These are phyloP conservation scores for Mormyrus hasselquistii DNA, from an alignment of 2,797 vertebrate genomes.

Conservation along the genomic window DNA sequence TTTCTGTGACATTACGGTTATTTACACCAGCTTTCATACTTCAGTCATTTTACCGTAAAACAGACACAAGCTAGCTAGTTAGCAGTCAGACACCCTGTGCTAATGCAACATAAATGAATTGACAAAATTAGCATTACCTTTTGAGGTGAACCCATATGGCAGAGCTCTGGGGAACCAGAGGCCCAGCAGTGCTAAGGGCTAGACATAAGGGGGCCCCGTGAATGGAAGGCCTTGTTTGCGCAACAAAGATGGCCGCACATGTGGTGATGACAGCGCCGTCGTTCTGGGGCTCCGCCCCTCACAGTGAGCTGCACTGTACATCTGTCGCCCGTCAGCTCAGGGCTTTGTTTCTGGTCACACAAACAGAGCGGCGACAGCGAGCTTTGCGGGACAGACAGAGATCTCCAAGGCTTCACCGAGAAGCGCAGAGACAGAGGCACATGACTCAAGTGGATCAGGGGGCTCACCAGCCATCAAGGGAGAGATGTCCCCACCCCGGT, in stretches of 20 bases:
- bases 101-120: not conserved
- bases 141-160: not conserved
- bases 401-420: not conserved
- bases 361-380: not conserved
- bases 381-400: not conserved
- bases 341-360: not conserved
- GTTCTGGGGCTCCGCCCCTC: constrained; percentile 4
- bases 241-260: constrained; percentile 52
- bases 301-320: constrained; percentile 55
- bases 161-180: not conserved
- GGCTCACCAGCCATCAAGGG: not conserved
- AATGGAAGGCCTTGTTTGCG: constrained; percentile 42
- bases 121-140: not conserved
- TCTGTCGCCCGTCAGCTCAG: constrained; percentile 47
- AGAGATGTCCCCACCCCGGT: constrained; percentile 12
- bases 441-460: constrained; percentile 18
- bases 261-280: constrained; percentile 46
- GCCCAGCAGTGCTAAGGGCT: constrained; percentile 18
- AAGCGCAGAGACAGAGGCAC: not conserved
- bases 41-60: not conserved
- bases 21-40: not conserved
- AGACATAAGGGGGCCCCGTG: constrained; percentile 53
- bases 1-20: not conserved
- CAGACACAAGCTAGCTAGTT: not conserved
- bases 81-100: not conserved